A percentile compares a stretch with the other conserved stretches of the same genome.
These are phyloP conservation scores for Endomychus coccineus DNA, from an alignment of 2,888 invertebrate species.

Conservation along the genomic window DNA sequence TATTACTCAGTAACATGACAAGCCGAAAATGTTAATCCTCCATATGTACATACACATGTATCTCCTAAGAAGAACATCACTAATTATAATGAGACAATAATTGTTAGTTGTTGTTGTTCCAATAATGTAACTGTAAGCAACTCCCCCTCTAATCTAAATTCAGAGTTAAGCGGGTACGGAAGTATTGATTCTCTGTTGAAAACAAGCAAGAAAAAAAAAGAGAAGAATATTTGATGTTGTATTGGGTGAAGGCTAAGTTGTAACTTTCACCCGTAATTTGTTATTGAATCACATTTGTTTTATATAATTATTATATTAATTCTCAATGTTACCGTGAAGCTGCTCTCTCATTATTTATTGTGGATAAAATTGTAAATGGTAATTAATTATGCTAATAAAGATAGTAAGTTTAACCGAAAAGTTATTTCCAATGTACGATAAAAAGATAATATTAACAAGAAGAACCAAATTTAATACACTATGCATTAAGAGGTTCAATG, in stretches of 20 bases:
- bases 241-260: slow-evolving; percentile 36
- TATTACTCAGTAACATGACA: slow-evolving; percentile 82
- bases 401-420: no score
- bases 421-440: no score
- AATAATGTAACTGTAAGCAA: slow-evolving; percentile 12
- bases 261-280: slow-evolving; percentile 2
- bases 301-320: no score
- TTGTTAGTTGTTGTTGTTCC: slow-evolving; percentile 12
- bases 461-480: no score
- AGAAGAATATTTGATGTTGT: slow-evolving; percentile 41
- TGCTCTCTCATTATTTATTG: no score
- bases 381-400: no score
- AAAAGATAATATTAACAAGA: no score
- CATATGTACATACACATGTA: background rate
- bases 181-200: slow-evolving; percentile 36
- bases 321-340: no score
- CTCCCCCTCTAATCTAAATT: slow-evolving; percentile 8
- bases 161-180: slow-evolving; percentile 34
- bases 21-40: slow-evolving; percentile 28
- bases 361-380: no score
- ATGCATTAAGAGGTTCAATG: no score
- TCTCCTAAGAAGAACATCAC: no score
- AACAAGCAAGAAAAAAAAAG: slow-evolving; percentile 34
- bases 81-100: background rate
- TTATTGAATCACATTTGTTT: no score